Evolutionary conservation across 2,113 vertebrate species (phyloP).

Genomic region (Rissa tridactyla): DNA sequence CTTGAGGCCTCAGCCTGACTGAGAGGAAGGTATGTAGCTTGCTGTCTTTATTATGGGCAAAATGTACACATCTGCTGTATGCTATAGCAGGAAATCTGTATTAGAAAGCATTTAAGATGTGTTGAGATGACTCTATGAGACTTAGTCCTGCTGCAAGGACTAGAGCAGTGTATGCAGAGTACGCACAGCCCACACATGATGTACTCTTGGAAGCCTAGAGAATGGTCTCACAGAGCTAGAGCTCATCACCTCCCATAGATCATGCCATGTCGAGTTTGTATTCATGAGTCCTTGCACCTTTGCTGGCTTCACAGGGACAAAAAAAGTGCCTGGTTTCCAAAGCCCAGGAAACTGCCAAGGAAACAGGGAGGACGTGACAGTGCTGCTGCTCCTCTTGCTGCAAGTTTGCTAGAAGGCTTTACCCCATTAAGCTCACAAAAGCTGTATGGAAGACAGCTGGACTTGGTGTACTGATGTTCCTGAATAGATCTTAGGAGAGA

Average conservation of each 20-base stretch:
- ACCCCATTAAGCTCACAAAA: background rate
- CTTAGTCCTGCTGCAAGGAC: background rate
- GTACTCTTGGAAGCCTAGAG: background rate
- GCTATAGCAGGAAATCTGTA: background rate
- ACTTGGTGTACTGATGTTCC: background rate
- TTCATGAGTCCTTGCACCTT: background rate
- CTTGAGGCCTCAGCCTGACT: background rate
- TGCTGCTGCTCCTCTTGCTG: background rate
- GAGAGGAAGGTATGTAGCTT: background rate
- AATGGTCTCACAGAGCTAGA: background rate
- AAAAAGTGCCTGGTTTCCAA: background rate
- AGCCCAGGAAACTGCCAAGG: background rate
- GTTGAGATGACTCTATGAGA: background rate
- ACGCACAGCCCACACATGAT: fast-evolving
- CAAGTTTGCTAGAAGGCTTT: background rate
- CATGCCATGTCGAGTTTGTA: background rate
- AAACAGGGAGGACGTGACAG: background rate
- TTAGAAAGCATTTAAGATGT: background rate
- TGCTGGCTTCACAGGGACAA: background rate
- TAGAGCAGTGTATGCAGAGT: background rate
- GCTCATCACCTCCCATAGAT: background rate
- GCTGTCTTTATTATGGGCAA: background rate
- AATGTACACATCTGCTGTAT: background rate
- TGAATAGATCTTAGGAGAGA: background rate
- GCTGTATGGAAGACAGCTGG: background rate